Evolutionary conservation across 2,888 invertebrate genomes (phyloP).

Genomic region (Flexamia atlantica): DNA sequence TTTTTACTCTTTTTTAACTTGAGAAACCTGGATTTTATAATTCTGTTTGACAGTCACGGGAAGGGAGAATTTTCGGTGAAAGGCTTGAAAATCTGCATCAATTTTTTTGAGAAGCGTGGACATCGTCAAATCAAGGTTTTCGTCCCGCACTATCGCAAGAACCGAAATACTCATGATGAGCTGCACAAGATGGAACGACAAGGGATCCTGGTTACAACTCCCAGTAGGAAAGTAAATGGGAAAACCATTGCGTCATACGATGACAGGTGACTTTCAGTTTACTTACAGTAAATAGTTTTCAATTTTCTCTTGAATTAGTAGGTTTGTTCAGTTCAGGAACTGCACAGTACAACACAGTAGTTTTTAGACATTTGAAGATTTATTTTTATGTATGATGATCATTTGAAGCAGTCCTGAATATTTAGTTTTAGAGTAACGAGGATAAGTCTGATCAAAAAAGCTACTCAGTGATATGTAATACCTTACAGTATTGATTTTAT

Average conservation of each 20-base stretch:
- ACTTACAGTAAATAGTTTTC: no score
- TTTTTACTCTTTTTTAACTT: background rate
- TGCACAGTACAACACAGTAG: no score
- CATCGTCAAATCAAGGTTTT: constrained; percentile 82
- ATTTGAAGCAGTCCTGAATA: no score
- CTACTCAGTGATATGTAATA: no score
- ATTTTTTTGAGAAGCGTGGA: constrained; percentile 85
- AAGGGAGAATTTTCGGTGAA: constrained; percentile 81
- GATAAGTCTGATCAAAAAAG: no score
- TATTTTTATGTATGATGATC: no score
- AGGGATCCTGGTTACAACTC: constrained; percentile 84
- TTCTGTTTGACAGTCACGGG: constrained; percentile 46
- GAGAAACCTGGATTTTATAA: background rate
- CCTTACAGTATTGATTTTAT: no score
- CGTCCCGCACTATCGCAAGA: constrained; percentile 80
- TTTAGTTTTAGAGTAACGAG: no score
- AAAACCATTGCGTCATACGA: constrained; percentile 82
- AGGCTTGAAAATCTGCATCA: constrained; percentile 86
- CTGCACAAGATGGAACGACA: constrained; percentile 80
- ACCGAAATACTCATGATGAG: constrained; percentile 71
- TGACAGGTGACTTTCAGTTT: constrained; percentile 80
- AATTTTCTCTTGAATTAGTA: no score
- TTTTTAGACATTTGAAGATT: no score
- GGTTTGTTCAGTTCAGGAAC: no score
- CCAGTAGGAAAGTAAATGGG: constrained; percentile 83